phyloP scores from a whole-genome alignment of 2,888 invertebrate genomes.

The Spilosoma lubricipeda region DNA sequence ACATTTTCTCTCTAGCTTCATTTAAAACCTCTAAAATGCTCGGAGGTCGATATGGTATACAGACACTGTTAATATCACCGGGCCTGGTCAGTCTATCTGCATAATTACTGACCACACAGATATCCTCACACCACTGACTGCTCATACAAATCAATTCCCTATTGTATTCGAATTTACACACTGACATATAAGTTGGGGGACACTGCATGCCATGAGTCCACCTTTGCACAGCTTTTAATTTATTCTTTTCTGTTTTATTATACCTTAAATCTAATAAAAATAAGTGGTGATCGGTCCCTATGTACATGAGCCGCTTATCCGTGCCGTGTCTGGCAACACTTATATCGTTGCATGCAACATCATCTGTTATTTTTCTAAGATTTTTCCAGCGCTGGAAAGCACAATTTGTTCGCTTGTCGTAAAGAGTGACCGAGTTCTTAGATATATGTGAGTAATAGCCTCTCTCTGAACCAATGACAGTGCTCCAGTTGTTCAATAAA shows the following conservation, averaged over 20 bases:
- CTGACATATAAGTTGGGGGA: slow-evolving; percentile 76
- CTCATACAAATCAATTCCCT: slow-evolving; percentile 73
- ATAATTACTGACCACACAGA: slow-evolving; percentile 72
- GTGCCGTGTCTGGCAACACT: slow-evolving; percentile 67
- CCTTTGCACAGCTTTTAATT: slow-evolving; percentile 73
- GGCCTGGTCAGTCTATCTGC: slow-evolving; percentile 58
- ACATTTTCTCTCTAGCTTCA: slow-evolving; percentile 63
- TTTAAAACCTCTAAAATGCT: slow-evolving; percentile 66
- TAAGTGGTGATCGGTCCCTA: slow-evolving; percentile 74
- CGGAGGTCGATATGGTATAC: slow-evolving; percentile 75
- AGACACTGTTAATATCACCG: slow-evolving; percentile 57
- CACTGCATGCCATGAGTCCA: slow-evolving; percentile 87
- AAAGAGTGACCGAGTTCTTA: slow-evolving; percentile 65
- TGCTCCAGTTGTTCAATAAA: slow-evolving; percentile 75
- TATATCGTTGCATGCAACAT: slow-evolving; percentile 68
- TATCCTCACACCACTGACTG: slow-evolving; percentile 81
- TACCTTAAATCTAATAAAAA: slow-evolving; percentile 74
- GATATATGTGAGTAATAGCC: slow-evolving; percentile 69
- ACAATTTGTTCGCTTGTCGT: slow-evolving; percentile 75
- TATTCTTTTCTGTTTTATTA: slow-evolving; percentile 51
- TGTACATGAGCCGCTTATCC: slow-evolving; percentile 65
- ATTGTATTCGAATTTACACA: slow-evolving; percentile 68
- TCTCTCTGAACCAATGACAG: slow-evolving; percentile 70
- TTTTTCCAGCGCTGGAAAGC: slow-evolving; percentile 62
- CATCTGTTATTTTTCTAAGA: slow-evolving; percentile 63